phyloP scores from a whole-genome alignment of 2,113 vertebrate species.

The Monarcha castaneiventris region DNA sequence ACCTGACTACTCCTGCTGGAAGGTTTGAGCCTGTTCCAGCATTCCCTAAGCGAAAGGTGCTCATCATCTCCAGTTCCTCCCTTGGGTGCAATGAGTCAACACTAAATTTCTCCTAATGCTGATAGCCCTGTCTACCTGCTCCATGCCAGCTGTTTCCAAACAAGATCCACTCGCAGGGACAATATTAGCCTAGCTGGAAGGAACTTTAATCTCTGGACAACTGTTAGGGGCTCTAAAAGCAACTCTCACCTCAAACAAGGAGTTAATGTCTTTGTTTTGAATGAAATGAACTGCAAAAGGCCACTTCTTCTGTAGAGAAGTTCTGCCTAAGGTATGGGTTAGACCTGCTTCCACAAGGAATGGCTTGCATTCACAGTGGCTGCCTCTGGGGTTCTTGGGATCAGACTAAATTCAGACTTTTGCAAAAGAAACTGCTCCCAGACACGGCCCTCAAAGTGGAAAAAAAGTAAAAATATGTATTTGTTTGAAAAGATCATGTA shows the following conservation, averaged over 20 bases:
- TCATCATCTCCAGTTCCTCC: neutral
- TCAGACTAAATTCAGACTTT: neutral
- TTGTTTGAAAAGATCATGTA: neutral
- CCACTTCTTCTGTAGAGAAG: neutral
- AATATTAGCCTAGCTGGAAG: neutral
- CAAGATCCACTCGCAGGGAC: neutral
- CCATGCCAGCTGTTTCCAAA: neutral
- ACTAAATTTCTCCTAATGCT: neutral
- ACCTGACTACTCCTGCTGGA: neutral
- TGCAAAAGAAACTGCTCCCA: neutral
- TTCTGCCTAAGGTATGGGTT: neutral
- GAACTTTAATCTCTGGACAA: neutral
- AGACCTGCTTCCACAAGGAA: neutral
- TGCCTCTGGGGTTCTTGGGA: neutral
- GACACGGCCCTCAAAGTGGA: neutral
- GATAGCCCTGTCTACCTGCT: neutral
- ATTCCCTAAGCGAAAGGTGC: neutral
- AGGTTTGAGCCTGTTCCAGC: neutral
- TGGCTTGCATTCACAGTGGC: neutral
- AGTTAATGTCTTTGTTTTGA: neutral
- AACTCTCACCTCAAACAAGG: neutral
- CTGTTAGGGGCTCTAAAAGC: neutral
- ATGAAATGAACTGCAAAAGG: neutral
- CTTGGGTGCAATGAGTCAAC: neutral
- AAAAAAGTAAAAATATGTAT: neutral